phyloP scores from a whole-genome alignment of 2,113 vertebrate species.

The Corvus hawaiiensis region DNA sequence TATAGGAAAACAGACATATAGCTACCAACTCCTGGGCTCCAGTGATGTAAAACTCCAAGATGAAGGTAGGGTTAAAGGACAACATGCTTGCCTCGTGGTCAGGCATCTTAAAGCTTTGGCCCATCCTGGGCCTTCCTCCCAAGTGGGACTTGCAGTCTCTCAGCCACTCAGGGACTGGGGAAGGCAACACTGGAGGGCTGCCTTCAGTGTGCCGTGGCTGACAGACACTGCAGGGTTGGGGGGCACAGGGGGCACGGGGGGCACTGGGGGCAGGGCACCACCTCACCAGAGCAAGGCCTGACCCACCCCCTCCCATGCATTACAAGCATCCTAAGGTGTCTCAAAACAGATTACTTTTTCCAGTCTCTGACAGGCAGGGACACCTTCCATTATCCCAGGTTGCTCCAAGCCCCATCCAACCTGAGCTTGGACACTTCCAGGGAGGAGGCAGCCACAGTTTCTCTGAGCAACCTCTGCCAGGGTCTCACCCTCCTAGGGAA shows the following conservation, averaged over 20 bases:
- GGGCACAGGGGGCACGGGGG: not conserved
- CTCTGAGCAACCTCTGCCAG: not conserved
- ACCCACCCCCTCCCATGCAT: not conserved
- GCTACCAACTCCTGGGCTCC: not conserved
- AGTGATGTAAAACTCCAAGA: not conserved
- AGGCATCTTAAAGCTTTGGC: not conserved
- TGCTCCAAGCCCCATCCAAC: not conserved
- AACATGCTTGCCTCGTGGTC: rapidly evolving
- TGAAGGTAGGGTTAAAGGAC: not conserved
- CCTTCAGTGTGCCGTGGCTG: not conserved
- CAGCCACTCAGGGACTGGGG: not conserved
- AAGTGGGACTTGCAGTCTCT: not conserved
- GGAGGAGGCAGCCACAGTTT: not conserved
- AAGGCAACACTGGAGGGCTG: not conserved
- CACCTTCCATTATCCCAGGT: not conserved
- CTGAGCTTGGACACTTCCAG: not conserved
- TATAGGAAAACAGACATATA: not conserved
- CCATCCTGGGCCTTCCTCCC: not conserved
- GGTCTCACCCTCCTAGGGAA: not conserved
- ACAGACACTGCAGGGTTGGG: not conserved
- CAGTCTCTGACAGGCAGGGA: not conserved
- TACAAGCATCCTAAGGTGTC: not conserved
- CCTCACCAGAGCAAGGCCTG: not conserved
- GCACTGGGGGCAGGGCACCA: not conserved
- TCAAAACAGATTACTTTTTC: not conserved